Evolutionary conservation across 2,797 vertebrate genomes (phyloP), one percentile per base, ranked within the genome.

Genomic region (Trematomus bernacchii): DNA sequence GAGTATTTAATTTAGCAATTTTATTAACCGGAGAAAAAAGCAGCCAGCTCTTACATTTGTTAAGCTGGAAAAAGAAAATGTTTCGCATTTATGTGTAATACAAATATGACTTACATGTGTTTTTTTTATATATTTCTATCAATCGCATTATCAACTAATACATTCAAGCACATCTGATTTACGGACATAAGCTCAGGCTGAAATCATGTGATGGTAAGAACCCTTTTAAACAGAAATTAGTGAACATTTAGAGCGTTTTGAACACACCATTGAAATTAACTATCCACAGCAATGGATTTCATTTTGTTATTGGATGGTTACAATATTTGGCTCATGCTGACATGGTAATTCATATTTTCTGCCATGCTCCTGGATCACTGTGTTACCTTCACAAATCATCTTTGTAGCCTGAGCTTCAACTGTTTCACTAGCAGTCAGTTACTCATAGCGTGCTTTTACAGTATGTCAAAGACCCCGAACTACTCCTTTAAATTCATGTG

Each of bases 401-500:
- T 27, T 30, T 2, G 3, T 4, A 48, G 37, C 6, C 58, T 51
- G 62, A 78, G 46, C n/a, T 57, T 5, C 27, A 27, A 27, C 27
- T 27, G 27, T 27, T 74, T 57, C 73, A 43, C 42, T 10, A n/a
- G 16, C 53, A 42, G 65, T 50, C 63, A 44, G 51, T 59, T 63
- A 66, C 19, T 46, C n/a, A n/a, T 1, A 21, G 44, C 0, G 3
- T 30, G 12, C 18, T 48, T 66, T 27, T 61, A 76, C 63, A 64
- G 33, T 37, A 14, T 64, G 27, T 27, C 27, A 27, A 27, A 27
- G 57, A 75, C 23, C 42, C 33, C 7, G 18, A 58, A 64, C 40
- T 37, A 48, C 53, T 54, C 50, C 83, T 85, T 82, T 80, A 70
- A 81, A 83, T 79, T 63, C 68, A 63, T 67, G 67, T 42, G 70